Evolutionary conservation across 2,113 vertebrate genomes (phyloP).

Genomic region (Equus quagga): DNA sequence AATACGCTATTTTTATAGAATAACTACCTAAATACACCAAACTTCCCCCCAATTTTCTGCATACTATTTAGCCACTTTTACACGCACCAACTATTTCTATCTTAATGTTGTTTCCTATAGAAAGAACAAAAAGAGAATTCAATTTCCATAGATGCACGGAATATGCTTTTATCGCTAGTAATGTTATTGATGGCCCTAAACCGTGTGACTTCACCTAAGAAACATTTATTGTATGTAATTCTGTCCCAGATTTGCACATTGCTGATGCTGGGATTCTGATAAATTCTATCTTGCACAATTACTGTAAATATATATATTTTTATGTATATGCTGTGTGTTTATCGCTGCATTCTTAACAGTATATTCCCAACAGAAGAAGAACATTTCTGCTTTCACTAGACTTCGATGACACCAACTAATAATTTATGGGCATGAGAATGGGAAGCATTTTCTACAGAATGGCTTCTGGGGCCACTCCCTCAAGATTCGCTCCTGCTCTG

Average conservation of each 20-base stretch:
- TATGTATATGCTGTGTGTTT: accelerated
- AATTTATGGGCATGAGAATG: accelerated
- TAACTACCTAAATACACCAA: accelerated
- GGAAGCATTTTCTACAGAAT: accelerated
- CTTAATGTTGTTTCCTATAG: background rate
- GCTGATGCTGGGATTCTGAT: accelerated
- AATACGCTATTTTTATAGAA: background rate
- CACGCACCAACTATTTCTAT: accelerated
- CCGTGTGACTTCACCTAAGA: background rate
- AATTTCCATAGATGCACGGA: accelerated
- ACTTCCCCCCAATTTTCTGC: no score
- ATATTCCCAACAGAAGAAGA: no score
- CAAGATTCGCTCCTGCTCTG: accelerated
- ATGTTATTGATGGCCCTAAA: no score
- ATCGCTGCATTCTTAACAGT: no score
- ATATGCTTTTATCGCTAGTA: accelerated
- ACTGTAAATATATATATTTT: accelerated
- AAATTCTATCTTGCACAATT: accelerated
- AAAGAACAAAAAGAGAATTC: background rate
- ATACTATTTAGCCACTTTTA: accelerated
- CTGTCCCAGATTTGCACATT: accelerated
- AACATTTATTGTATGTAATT: accelerated
- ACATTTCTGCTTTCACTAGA: background rate
- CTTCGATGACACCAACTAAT: background rate
- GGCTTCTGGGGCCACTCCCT: no score